Base-by-base conservation (phyloP, 2,888 invertebrate species). In the Hypolimnas misippus region DNA sequence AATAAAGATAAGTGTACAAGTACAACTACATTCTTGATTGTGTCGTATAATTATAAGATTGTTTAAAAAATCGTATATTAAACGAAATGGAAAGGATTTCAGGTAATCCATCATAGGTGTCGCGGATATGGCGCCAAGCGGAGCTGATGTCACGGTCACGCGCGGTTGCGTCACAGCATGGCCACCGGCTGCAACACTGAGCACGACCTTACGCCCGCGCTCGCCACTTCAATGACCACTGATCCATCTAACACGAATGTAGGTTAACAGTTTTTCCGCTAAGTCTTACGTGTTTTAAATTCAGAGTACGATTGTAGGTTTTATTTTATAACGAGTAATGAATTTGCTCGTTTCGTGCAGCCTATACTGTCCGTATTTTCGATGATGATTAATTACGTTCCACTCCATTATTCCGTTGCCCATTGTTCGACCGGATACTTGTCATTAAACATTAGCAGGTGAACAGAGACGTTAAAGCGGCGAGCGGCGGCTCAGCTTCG, bases 81-180 rank as follows among this genome's bases (percentile, higher is more conserved):
- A 65, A 55, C 50, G 65, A 67, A 67, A 67, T 63, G 57, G 65
- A 66, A 68, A 60, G 62, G 51, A 62, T 63, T 53, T 55, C 62
- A 58, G 62, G 67, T 75, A 66, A 83, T 86, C 74, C 76, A 83
- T 82, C 82, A 81, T 76, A 74, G 76, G 76, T 82, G 81, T 81
- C 79, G 75, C 73, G 74, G 71, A 74, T 61, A 67, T 59, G 69
- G 75, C 75, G 72, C 56, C 63, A 52, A 52, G 73, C 73, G 77
- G 72, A 65, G 67, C 74, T 74, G 84, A 78, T 87, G 88, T 87
- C 88, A 89, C 78, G 87, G 87, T 84, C 89, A 85, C 84, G 84
- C 80, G 78, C 80, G 70, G 74, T 87, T 88, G 82, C 87, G 83
- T 87, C 87, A 61, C 64, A 54, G 56, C 57, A 60, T 60, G 57